Evolutionary conservation across 92 coral and sea anemone species (phyloP).

Genomic region (Virgularia gustaviana): DNA sequence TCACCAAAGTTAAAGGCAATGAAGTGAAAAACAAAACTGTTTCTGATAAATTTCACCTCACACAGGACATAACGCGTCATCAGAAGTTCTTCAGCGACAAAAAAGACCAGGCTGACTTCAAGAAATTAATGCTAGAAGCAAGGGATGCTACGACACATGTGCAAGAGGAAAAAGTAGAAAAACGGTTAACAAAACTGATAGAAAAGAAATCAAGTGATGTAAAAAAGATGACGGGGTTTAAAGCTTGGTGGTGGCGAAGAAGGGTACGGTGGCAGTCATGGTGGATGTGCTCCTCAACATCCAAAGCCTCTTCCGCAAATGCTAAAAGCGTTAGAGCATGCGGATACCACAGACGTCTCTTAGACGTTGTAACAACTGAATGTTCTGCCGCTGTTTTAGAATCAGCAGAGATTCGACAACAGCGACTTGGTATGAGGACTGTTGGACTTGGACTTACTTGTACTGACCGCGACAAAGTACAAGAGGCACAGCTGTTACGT

Average conservation of each 20-base stretch:
- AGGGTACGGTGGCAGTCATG: conserved; percentile 39
- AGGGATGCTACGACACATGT: conserved; percentile 38
- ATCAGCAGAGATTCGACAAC: conserved; percentile 24
- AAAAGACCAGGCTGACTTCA: conserved; percentile 25
- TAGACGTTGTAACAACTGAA: conserved; percentile 45
- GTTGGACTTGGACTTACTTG: conserved; percentile 22
- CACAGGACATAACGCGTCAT: conserved; percentile 49
- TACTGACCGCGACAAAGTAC: conserved; percentile 27
- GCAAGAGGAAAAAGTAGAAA: conserved; percentile 33
- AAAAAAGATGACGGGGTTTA: too few relatives aligned
- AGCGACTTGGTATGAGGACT: conserved; percentile 6
- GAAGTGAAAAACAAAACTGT: conserved; percentile 47
- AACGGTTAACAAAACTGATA: neutral
- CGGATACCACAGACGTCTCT: conserved; percentile 33
- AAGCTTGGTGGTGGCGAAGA: conserved; percentile 41
- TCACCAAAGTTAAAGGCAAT: conserved; percentile 38
- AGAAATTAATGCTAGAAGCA: conserved; percentile 45
- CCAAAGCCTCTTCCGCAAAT: conserved; percentile 45
- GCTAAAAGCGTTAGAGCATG: conserved; percentile 35
- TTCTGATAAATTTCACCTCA: conserved; percentile 51
- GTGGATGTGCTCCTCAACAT: conserved; percentile 25
- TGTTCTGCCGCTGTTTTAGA: conserved; percentile 26
- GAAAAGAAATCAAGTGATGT: neutral
- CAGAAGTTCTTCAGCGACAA: conserved; percentile 23
- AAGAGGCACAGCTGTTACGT: neutral